phyloP scores from a whole-genome alignment of 2,888 invertebrate species.

The Dysmachus trigonus region DNA sequence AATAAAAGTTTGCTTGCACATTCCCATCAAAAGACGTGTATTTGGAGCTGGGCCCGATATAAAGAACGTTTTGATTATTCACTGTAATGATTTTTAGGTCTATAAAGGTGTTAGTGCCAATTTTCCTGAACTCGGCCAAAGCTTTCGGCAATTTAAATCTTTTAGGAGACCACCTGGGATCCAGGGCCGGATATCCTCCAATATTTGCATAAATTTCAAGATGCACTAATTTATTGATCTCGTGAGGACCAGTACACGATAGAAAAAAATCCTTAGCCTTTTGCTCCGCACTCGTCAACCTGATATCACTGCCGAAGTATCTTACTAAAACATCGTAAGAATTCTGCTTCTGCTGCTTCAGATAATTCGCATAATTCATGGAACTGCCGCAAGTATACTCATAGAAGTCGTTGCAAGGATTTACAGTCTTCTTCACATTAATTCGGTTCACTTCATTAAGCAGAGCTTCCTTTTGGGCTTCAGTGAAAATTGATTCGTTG shows the following conservation, averaged over 20 bases:
- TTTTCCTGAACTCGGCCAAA: not conserved
- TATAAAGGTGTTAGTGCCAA: not conserved
- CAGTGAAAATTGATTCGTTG: not conserved
- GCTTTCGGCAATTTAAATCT: not conserved
- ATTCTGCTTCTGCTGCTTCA: not conserved
- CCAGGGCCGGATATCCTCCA: not conserved
- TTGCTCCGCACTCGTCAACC: not conserved
- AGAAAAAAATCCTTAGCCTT: not conserved
- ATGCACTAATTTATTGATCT: not conserved
- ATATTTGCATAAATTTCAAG: not conserved
- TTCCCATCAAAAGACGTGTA: not conserved
- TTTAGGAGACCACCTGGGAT: not conserved
- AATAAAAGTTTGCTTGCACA: not conserved
- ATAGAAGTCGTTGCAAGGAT: not conserved
- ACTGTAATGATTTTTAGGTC: not conserved
- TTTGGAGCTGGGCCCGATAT: not conserved
- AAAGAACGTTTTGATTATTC: not conserved
- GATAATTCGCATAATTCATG: not conserved
- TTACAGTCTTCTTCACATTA: not conserved
- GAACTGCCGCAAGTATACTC: not conserved
- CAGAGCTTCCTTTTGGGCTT: not conserved
- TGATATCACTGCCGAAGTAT: not conserved
- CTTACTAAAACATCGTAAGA: not conserved
- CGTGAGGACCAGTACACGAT: not conserved
- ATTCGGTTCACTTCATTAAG: not conserved